Base-by-base conservation (phyloP, 2,888 invertebrate genomes). In the Monochamus alternatus region DNA sequence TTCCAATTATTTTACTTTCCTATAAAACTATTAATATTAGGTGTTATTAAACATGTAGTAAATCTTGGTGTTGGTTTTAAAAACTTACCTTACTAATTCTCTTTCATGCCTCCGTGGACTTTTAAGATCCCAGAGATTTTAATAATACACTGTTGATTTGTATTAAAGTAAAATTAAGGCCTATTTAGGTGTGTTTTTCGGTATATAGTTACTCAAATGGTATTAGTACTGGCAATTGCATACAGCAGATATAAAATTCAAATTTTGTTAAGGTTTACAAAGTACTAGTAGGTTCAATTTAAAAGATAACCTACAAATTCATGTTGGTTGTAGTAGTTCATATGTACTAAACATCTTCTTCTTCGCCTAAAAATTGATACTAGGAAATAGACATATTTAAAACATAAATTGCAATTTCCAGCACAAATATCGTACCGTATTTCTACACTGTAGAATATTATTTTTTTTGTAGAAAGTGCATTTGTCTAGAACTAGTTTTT, bases 101-200 rank as follows among this genome's bases (percentile, higher is more conserved):
- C 81, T 87, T 87, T 87, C 88, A 88, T 87, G 87, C 88, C 84
- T 83, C 81, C 81, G 82, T 72, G 77, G 83, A 84, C 82, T 74
- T 22, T 80, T 86, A 89, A 38, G 89, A 87, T 89, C 83, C 89
- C 89, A 75, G 88, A 89, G 85, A 89, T 89, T 81, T 86, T 89
- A 84, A 88, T 89, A 84, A 89, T 89, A 82, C 88, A 89, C 85
- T 89, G 89, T 87, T 89, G 87, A 88, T 85, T 81, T 78, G 74
- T 77, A 66, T 74, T 75, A 75, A 68, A 64, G 52, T 67, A 75
- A 76, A 74, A 81, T 55, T 14, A 81, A 75, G 79, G 80, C 79
- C 77, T 81, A 77, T 80, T 77, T 79, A 84, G 84, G 86, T 85
- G 84, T 86, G 85, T 85, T 81, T 70, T 75, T 78, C 75, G 76